Base-by-base conservation (phyloP, 2,113 vertebrate species). In the Pitta sordida region DNA sequence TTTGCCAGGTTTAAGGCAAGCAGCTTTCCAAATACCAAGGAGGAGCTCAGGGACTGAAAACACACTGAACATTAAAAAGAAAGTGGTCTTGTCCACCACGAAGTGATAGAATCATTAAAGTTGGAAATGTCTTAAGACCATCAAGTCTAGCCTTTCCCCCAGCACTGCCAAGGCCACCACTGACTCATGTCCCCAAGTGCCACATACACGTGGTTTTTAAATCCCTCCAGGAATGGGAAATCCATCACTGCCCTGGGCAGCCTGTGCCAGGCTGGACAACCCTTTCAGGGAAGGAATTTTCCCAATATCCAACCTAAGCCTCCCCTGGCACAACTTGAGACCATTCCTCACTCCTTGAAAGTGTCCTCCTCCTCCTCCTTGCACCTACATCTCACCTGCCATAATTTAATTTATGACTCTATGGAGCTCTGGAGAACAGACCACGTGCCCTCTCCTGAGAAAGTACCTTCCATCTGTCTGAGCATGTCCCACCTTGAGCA, bases 341-440 rank as follows among this genome's bases (percentile, higher is more conserved):
- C 30, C 1, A 0, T 55, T 63, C 5, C 1, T 10, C 2, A 7
- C 18, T 63, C 18, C 6, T 7, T 2, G 36, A 22, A 49, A 39
- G 39, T 1, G 14, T 48, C 41, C 60, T 84, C 4, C 3, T 62
- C 21, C 56, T 64, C 21, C 44, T 65, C 27, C 44, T 62, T 19
- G 73, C 82, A 52, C 16, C 19, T 32, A 10, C 30, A 3, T 37
- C 67, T 53, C 37, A 62, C 55, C n/a, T 85, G 74, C 16, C 67
- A 68, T 43, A 27, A 22, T 44, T 27, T 18, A 52, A 48, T 14
- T 43, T 59, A 3, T 13, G 26, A 5, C 46, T 34, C 75, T 10
- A 3, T 26, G 39, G 34, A 69, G 5, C 3, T 59, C 48, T 77
- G 76, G 41, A 73, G 41, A 76, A 32, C 34, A 86, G 58, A 6